Base-by-base conservation (phyloP, 2,113 vertebrate species). In the Tragelaphus strepsiceros region DNA sequence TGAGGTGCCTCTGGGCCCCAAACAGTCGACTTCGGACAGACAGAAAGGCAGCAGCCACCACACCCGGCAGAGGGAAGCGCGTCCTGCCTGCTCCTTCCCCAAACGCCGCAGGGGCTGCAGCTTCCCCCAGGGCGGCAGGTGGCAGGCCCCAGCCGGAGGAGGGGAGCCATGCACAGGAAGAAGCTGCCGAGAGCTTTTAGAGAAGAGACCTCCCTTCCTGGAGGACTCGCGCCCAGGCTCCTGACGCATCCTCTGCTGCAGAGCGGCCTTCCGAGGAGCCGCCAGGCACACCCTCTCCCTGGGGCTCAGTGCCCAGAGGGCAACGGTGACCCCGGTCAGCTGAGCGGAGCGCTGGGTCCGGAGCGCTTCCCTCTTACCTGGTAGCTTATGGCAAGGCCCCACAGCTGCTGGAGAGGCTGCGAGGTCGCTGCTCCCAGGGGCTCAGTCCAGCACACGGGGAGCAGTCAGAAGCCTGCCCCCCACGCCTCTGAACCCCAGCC, bases 341-440 rank as follows among this genome's bases (percentile, higher is more conserved):
- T 21, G 12, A 86, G 22, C 0, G 4, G 26, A 49, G 77, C 26
- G 0, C 43, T 43, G 5, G 15, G 26, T 28, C 77, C 26, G 19
- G 88, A 67, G 93, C 80, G 77, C 94, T 97, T 91, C 71, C 96
- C 95, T 96, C 96, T 95, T 91, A 32, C 9, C 91, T 97, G 94
- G 88, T 64, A 98, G 91, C n/a, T 97, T 98, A 96, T 94, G 88
- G 85, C 59, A 95, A 98, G 97, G 88, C 46, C 89, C 93, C 94
- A 88, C 93, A 97, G 96, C 93, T 93, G 98, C 86, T 92, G 78
- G 89, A 97, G 88, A 94, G 94, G 96, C 96, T 97, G 83, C 71
- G 19, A 95, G 97, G 94, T 94, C 97, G 98, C 93, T 78, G 90
- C 90, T 97, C 97, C 82, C 97, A 98, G 96, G 98, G 94, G 95